Conservation (phyloP, 2,797 vertebrate species). For the Cossypha dichroa region DNA sequence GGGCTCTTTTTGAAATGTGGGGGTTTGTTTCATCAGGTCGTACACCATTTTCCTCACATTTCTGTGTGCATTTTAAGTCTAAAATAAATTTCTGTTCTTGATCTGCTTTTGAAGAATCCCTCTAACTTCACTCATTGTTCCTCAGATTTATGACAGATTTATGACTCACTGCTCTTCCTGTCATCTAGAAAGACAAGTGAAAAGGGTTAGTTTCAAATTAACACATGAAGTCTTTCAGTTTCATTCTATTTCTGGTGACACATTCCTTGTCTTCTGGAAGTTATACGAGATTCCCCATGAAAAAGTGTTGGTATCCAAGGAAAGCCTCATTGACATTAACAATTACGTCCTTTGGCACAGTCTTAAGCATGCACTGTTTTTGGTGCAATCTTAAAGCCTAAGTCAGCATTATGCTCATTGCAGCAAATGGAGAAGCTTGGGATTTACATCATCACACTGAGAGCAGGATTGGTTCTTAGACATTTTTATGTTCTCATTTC, state of each 20-base stretch:
- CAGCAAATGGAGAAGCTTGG: neutral
- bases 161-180: neutral
- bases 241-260: neutral
- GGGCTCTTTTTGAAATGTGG: neutral
- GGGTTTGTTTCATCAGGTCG: neutral
- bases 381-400: neutral
- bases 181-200: neutral
- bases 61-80: neutral
- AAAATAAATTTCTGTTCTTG: neutral
- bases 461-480: neutral
- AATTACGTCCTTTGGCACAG: neutral
- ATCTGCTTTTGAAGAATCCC: neutral
- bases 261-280: neutral
- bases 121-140: neutral
- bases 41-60: neutral
- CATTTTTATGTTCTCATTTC: neutral
- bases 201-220: slow-evolving; percentile 18
- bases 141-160: slow-evolving; percentile 21
- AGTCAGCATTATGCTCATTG: neutral
- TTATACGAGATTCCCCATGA: neutral
- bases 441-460: neutral
- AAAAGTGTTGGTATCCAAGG: neutral
- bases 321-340: neutral
- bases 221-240: neutral
- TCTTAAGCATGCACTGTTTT: neutral